phyloP scores from a whole-genome alignment of 2,113 vertebrate genomes.

The Passer domesticus region DNA sequence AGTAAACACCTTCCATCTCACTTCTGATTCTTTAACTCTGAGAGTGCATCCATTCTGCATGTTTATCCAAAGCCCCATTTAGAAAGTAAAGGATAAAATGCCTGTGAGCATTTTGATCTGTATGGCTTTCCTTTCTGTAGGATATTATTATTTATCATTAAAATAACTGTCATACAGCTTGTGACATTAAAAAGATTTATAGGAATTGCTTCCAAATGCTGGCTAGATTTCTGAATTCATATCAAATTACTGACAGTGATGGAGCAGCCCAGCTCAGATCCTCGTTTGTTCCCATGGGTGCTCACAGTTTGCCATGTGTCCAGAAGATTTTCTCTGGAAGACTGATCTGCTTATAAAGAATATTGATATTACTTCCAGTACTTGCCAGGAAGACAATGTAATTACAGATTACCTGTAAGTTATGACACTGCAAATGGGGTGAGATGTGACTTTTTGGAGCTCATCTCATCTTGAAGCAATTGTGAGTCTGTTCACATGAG shows the following conservation, averaged over 20 bases:
- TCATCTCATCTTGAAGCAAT: neutral
- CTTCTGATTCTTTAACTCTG: neutral
- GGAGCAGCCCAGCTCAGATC: neutral
- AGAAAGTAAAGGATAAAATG: neutral
- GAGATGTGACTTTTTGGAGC: neutral
- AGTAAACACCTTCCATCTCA: neutral
- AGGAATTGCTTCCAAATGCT: neutral
- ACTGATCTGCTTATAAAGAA: neutral
- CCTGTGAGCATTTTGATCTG: neutral
- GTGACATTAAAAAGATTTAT: slow-evolving; percentile 4
- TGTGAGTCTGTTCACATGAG: neutral
- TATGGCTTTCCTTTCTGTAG: neutral
- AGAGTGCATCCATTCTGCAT: neutral
- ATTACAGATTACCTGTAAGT: neutral
- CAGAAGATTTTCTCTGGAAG: neutral
- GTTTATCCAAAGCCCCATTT: neutral
- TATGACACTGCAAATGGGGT: neutral
- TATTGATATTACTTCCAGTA: neutral
- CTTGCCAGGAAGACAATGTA: neutral
- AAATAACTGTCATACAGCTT: slow-evolving; percentile 36
- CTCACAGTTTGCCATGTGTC: neutral
- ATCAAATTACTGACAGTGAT: neutral
- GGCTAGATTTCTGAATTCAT: neutral
- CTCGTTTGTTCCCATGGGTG: neutral
- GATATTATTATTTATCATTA: slow-evolving; percentile 48